A percentile compares a stretch with the other conserved stretches of the same genome.
These are phyloP conservation scores for Tylochromis polylepis DNA, from an alignment of 2,113 vertebrate species.

Conservation along the genomic window DNA sequence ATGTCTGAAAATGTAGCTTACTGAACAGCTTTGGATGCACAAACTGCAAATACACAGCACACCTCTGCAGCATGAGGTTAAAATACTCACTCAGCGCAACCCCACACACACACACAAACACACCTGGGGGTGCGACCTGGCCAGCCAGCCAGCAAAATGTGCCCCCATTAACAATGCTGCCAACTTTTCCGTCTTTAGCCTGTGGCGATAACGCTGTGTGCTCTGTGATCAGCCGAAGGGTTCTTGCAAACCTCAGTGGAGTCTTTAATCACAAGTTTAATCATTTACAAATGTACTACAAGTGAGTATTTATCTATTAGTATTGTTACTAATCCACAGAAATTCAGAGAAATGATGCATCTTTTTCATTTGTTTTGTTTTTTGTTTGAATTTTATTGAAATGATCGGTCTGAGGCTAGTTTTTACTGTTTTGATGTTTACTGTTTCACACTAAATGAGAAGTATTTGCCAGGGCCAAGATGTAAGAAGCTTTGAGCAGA, in stretches of 20 bases:
- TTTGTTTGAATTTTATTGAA: accelerated
- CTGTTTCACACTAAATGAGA: accelerated
- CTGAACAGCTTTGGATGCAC: not conserved
- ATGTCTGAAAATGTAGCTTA: accelerated
- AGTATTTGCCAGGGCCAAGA: not conserved
- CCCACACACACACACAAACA: not conserved
- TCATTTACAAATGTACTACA: not conserved
- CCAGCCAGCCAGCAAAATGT: not conserved
- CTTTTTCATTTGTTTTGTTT: not conserved
- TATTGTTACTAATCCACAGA: not conserved
- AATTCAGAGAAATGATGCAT: not conserved
- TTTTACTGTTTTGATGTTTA: not conserved
- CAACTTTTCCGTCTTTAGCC: not conserved
- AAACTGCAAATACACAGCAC: not conserved
- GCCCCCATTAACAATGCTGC: not conserved
- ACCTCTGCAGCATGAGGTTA: not conserved
- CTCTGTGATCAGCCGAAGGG: not conserved
- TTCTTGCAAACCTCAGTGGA: not conserved
- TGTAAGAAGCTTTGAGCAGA: not conserved
- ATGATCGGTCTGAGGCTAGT: not conserved
- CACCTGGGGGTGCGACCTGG: not conserved
- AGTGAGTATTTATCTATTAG: not conserved
- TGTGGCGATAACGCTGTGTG: not conserved
- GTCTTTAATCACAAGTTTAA: not conserved
- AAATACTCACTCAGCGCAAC: not conserved